These are phyloP conservation scores for Otolemur crassicaudatus DNA, from an alignment of 2,797 vertebrate genomes.

Conservation along the genomic window DNA sequence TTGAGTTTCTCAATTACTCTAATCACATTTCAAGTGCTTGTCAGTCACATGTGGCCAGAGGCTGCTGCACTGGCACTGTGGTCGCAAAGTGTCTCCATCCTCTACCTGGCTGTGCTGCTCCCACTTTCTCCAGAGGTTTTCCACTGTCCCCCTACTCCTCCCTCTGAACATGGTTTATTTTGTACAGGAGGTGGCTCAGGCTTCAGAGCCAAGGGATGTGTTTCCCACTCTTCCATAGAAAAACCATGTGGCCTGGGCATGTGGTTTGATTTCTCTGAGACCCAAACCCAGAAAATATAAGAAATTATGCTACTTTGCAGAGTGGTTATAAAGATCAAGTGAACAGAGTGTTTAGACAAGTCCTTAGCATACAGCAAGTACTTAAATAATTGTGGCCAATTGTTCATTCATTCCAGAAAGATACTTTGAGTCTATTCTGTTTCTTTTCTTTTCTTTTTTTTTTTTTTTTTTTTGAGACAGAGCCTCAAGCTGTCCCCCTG, in stretches of 20 bases:
- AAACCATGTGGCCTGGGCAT: not conserved
- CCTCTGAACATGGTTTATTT: not conserved
- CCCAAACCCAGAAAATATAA: not conserved
- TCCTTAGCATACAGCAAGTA: no score
- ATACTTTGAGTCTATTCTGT: not conserved
- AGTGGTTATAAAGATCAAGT: not conserved
- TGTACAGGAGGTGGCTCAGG: not conserved
- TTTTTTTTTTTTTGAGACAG: no score
- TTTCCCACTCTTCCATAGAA: not conserved
- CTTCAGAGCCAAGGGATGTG: not conserved
- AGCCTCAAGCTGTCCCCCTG: no score
- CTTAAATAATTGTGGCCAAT: not conserved
- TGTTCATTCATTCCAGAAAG: not conserved
- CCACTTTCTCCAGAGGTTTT: not conserved
- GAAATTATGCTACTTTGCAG: not conserved
- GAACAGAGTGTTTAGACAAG: not conserved
- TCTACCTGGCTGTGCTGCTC: fast-evolving
- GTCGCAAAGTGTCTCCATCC: fast-evolving
- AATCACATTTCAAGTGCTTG: not conserved
- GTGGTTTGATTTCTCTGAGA: not conserved
- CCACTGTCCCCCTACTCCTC: not conserved
- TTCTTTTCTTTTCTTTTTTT: not conserved
- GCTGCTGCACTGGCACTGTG: not conserved
- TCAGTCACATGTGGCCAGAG: fast-evolving
- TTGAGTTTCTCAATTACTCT: not conserved